Conservation (phyloP, 2,888 invertebrate genomes). For the Molorchus minor region DNA sequence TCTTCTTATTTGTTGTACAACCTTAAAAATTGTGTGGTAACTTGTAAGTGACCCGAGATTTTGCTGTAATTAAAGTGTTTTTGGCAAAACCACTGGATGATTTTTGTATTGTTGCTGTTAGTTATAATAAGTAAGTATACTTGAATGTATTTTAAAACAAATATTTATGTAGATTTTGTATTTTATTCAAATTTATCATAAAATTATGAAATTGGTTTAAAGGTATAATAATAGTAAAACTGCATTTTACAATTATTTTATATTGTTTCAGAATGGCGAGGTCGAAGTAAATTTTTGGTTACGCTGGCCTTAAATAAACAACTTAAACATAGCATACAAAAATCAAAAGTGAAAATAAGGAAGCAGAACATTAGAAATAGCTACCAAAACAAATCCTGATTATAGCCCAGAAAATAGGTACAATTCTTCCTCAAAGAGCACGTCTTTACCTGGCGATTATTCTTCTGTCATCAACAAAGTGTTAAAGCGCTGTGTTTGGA, state of each 20-base stretch:
- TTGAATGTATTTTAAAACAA: no score
- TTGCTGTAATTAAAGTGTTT: background rate
- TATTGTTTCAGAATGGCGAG: background rate
- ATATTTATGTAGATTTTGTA: background rate
- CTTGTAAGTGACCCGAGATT: background rate
- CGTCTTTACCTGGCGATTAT: no score
- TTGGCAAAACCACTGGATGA: background rate
- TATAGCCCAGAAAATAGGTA: background rate
- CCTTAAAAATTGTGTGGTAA: background rate
- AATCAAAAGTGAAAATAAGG: background rate
- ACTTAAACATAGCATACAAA: background rate
- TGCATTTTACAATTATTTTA: no score
- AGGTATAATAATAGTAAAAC: no score
- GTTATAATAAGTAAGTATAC: background rate
- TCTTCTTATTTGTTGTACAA: background rate
- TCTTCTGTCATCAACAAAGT: background rate
- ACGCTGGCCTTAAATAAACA: background rate
- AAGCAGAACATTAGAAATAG: background rate
- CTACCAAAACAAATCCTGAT: background rate
- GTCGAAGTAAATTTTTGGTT: slow-evolving; percentile 1
- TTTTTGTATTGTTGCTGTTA: background rate
- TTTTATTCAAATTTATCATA: background rate
- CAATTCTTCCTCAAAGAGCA: background rate
- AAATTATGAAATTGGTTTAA: no score
- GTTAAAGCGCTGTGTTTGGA: background rate